Base-by-base conservation (phyloP, 2,797 vertebrate species). In the Sus cebifrons region DNA sequence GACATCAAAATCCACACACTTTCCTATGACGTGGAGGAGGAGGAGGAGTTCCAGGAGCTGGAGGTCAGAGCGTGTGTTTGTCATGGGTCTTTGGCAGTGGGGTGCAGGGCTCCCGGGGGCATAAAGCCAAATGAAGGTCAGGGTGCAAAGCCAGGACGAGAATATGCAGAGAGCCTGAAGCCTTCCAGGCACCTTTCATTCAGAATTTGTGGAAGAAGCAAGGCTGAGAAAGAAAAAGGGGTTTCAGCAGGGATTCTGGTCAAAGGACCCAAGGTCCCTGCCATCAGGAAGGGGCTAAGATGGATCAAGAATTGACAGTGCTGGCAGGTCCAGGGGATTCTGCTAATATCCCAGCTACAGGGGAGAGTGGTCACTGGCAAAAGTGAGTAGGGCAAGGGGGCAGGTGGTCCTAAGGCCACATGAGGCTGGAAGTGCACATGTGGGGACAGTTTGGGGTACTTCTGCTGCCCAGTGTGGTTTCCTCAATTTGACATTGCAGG, bases 31-130 rank as follows among this genome's bases (percentile, higher is more conserved):
- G 98, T 99, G 20, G 99, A 99, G 3, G 99, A 99, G 0, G 99
- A 99, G 0, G 99, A 99, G 7, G 99, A 99, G 54, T 99, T 99
- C 97, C 99, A 99, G 98, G 99, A 99, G 95, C 98, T 99, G 6
- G 99, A 99, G 99, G 99, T 99, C 95, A 99, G 99, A 94, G 54
- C 29, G 6, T 36, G 1, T 70, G 7, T 25, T 77, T 89, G 49
- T 78, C 67, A 78, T 11, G 2, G 23, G 25, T 23, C n/a, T 16
- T 82, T 8, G 5, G 54, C 68, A 81, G 49, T 16, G 23, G 23
- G 86, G 0, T 0, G 14, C 6, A 25, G 68, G 70, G 1, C 6
- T 62, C 25, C 29, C 16, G 15, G 58, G 58, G 60, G 77, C 25
- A 52, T 1, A 0, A 56, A 7, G 18, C 36, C 32, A 12, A 58